Evolutionary conservation across 2,888 invertebrate species (phyloP).

Genomic region (Mesorhabditis spiculigera): DNA sequence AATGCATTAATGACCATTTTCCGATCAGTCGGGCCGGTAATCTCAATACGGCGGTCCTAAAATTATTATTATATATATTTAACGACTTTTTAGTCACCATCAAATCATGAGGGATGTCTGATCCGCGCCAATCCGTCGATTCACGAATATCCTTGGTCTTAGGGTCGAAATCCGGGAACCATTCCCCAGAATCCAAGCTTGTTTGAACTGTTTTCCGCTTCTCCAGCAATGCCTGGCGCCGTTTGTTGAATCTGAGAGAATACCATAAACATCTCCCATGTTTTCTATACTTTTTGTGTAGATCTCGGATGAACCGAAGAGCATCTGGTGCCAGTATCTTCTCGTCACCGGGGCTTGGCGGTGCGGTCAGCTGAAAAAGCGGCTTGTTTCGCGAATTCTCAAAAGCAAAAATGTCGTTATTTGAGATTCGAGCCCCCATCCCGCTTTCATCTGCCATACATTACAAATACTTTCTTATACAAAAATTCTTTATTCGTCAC

Average conservation of each 20-base stretch:
- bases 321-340: constrained; percentile 67
- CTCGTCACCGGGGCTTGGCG: constrained; percentile 61
- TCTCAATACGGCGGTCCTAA: constrained; percentile 57
- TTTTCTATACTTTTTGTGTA: constrained; percentile 64
- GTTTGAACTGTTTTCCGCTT: constrained; percentile 43
- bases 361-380: constrained; percentile 44
- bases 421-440: too few species aligned
- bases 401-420: too few species aligned
- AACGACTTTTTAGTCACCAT: constrained; percentile 10
- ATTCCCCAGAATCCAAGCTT: constrained; percentile 32
- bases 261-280: neutral
- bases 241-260: constrained; percentile 58
- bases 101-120: constrained; percentile 36
- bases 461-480: too few species aligned
- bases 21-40: constrained; percentile 66
- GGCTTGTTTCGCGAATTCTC: too few species aligned
- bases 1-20: constrained; percentile 69
- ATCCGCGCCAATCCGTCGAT: constrained; percentile 65
- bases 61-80: constrained; percentile 6
- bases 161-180: constrained; percentile 61
- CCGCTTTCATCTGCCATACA: neutral
- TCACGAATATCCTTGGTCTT: constrained; percentile 62
- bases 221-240: constrained; percentile 44
- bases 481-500: too few species aligned
- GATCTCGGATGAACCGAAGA: constrained; percentile 65